Conservation (phyloP, 2,888 invertebrate species). For the Micoletzkya japonica region DNA sequence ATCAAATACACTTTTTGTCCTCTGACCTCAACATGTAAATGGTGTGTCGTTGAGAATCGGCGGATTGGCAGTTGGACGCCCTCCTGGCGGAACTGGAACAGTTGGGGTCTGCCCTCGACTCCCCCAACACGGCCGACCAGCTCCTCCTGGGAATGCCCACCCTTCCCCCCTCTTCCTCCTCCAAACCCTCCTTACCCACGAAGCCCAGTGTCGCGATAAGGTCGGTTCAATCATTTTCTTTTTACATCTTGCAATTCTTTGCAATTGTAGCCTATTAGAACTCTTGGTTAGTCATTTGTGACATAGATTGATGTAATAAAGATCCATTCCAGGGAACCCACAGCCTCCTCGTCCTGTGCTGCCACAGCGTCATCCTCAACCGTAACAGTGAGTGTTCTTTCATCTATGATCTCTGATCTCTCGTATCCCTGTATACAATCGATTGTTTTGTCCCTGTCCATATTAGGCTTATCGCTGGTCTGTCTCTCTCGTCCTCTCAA, state of each 20-base stretch:
- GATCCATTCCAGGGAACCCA: neutral
- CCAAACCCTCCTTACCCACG: slow-evolving; percentile 26
- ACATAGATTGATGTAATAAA: neutral
- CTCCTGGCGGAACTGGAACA: slow-evolving; percentile 93
- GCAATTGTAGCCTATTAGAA: neutral
- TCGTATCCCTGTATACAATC: neutral
- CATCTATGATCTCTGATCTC: slow-evolving; percentile 3
- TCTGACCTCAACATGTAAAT: neutral
- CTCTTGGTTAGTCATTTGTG: neutral
- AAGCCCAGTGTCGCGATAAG: neutral
- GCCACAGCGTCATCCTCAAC: slow-evolving; percentile 18
- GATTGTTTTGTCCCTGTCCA: slow-evolving; percentile 1
- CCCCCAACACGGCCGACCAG: slow-evolving; percentile 53
- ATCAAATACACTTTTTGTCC: neutral
- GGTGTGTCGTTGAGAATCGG: slow-evolving; percentile 81
- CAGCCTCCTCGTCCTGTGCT: slow-evolving; percentile 7
- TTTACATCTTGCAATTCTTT: neutral
- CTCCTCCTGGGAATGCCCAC: slow-evolving; percentile 89
- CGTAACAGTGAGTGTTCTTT: slow-evolving; percentile 4
- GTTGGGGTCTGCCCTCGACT: slow-evolving; percentile 74
- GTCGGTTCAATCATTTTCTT: neutral
- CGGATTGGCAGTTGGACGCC: slow-evolving; percentile 93
- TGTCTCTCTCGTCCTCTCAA: neutral
- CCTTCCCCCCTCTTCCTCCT: slow-evolving; percentile 89
- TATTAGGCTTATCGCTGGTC: neutral